Percentiles rank a stretch among this genome's conserved stretches.
Conservation (phyloP, 2,888 invertebrate genomes). For the Ormyrus rosae region DNA sequence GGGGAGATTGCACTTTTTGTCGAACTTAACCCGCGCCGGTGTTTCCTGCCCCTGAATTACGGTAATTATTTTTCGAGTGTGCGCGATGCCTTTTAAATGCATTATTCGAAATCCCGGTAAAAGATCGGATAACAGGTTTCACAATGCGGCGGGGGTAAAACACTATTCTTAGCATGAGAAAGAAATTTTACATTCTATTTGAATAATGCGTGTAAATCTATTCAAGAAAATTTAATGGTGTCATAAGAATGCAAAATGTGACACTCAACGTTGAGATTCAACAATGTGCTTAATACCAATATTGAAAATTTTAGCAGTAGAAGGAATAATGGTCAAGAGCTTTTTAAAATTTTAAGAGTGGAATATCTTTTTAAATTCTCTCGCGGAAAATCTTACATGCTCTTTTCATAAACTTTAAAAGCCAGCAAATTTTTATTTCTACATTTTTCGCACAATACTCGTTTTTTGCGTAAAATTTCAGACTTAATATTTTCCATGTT, state of each 20-base stretch:
- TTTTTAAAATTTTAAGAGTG: slow-evolving; percentile 29
- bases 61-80: no score
- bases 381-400: not conserved
- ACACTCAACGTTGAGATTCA: slow-evolving; percentile 31
- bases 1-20: not conserved
- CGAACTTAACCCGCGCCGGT: no score
- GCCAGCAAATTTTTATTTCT: not conserved
- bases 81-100: no score
- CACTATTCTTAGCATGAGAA: not conserved
- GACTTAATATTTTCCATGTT: no score
- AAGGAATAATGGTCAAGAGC: slow-evolving; percentile 19
- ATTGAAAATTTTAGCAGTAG: slow-evolving; percentile 39
- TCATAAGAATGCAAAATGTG: slow-evolving; percentile 44
- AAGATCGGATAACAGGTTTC: no score
- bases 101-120: no score
- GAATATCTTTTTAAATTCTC: not conserved
- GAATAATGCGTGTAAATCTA: slow-evolving; percentile 36
- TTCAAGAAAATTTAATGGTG: slow-evolving; percentile 49
- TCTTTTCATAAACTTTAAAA: not conserved
- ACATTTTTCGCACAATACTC: no score
- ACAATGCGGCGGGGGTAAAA: no score
- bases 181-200: slow-evolving; percentile 48
- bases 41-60: no score
- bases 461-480: no score
- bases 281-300: slow-evolving; percentile 4